Percentiles rank a stretch among this genome's conserved stretches.
phyloP scores from a whole-genome alignment of 2,113 vertebrate species.

The Gallinago undulata region DNA sequence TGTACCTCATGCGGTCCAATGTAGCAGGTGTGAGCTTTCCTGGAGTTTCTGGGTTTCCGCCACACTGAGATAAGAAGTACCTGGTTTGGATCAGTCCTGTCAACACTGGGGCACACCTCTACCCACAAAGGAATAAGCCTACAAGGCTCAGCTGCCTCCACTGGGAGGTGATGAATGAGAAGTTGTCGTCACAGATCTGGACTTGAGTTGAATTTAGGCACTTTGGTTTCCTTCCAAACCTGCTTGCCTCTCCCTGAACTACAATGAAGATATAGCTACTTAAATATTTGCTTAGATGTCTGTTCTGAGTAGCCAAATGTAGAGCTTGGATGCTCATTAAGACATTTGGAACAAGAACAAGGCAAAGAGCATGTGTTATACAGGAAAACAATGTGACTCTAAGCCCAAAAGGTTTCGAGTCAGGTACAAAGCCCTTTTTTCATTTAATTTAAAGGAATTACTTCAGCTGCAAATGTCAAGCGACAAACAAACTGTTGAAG shows the following conservation, averaged over 20 bases:
- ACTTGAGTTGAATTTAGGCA: neutral
- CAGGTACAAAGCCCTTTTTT: neutral
- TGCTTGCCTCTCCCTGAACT: neutral
- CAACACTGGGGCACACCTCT: neutral
- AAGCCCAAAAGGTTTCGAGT: neutral
- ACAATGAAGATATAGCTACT: neutral
- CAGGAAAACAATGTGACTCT: neutral
- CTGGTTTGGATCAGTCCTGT: neutral
- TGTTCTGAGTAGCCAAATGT: neutral
- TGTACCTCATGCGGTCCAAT: neutral
- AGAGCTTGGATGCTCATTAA: neutral
- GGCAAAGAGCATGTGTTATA: neutral
- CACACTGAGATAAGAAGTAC: neutral
- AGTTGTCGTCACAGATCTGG: neutral
- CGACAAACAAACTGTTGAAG: neutral
- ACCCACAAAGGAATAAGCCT: neutral
- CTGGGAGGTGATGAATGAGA: neutral
- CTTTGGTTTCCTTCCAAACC: neutral
- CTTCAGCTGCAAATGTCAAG: neutral
- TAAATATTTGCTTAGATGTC: neutral
- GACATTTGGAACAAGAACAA: neutral
- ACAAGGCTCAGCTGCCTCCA: neutral
- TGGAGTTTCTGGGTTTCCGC: neutral
- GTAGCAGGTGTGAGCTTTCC: neutral
- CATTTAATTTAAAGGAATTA: conserved; percentile 19